Evolutionary conservation across 2,888 invertebrate species (phyloP).

Genomic region (Eledone cirrhosa): DNA sequence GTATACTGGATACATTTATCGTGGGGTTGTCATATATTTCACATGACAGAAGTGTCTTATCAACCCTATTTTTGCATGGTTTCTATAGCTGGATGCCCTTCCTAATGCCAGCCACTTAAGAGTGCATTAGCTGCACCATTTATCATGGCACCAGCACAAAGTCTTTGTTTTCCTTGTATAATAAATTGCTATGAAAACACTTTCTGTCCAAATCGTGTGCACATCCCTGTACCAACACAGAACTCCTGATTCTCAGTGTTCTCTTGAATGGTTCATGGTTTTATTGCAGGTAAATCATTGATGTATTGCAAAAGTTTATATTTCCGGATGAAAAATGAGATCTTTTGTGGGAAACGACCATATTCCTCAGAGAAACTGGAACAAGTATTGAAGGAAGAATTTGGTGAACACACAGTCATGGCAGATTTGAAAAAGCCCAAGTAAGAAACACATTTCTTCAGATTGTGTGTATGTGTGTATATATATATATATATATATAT

Average conservation of each 20-base stretch:
- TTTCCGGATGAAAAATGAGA: conserved; percentile 91
- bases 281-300: conserved; percentile 59
- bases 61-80: too few species aligned
- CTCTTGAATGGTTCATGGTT: too few species aligned
- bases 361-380: conserved; percentile 89
- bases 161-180: neutral
- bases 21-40: too few species aligned
- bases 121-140: neutral
- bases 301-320: conserved; percentile 90
- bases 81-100: too few species aligned
- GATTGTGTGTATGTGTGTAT: neutral
- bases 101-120: too few species aligned
- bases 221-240: too few species aligned
- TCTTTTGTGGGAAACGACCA: conserved; percentile 85
- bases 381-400: conserved; percentile 83
- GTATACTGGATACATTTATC: too few species aligned
- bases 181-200: too few species aligned
- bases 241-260: too few species aligned
- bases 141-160: neutral
- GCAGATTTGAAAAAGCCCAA: conserved; percentile 75
- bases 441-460: conserved; percentile 42
- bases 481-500: neutral
- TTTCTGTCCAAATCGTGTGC: too few species aligned
- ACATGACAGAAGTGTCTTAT: too few species aligned
- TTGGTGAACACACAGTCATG: conserved; percentile 88